Percentiles rank a stretch among this genome's conserved stretches.
Conservation (phyloP, 2,113 vertebrate species). For the Ailuropoda melanoleuca region DNA sequence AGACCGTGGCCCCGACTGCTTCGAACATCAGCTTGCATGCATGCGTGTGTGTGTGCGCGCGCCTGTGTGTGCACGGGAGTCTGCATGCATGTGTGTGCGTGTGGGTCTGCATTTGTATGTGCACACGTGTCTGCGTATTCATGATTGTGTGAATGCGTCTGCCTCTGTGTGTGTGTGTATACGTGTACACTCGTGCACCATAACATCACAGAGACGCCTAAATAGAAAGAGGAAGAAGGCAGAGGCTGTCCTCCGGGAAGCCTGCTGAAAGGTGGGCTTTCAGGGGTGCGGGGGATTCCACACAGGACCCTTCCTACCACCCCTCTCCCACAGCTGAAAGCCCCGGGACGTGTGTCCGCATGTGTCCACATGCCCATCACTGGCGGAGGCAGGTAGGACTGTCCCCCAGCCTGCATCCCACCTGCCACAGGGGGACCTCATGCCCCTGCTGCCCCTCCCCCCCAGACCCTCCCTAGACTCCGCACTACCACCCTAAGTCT, state of each 20-base stretch:
- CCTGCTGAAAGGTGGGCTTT: background rate
- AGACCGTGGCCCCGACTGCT: background rate
- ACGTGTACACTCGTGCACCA: fast-evolving
- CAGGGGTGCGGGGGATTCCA: background rate
- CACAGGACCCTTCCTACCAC: background rate
- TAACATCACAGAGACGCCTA: background rate
- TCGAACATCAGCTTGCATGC: background rate
- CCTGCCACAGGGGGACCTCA: background rate
- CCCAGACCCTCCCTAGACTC: background rate
- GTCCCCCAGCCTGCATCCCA: background rate
- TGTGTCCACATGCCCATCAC: background rate
- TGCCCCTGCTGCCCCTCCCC: no score
- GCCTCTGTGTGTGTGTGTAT: background rate
- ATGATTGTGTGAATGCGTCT: fast-evolving
- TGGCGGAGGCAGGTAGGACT: background rate
- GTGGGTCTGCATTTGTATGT: background rate
- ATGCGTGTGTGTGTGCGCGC: background rate
- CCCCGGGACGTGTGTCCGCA: background rate
- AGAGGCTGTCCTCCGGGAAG: background rate
- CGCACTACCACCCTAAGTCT: background rate
- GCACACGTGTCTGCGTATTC: no score
- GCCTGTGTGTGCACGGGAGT: background rate
- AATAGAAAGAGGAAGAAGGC: background rate
- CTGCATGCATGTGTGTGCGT: background rate
- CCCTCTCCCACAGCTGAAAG: background rate